phyloP scores from a whole-genome alignment of 2,797 vertebrate genomes.

The Merluccius polli region DNA sequence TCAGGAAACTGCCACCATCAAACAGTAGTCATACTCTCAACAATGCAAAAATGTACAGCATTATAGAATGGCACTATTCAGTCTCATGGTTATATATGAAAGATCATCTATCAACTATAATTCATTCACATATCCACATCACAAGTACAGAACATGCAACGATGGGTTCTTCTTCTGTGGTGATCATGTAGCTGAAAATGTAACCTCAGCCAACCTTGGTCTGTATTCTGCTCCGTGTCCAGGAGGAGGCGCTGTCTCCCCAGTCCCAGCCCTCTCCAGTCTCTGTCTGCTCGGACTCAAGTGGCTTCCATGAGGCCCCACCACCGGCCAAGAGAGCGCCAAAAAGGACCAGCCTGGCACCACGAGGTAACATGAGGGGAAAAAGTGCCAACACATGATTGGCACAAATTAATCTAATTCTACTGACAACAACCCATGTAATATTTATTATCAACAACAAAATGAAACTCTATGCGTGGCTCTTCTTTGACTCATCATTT shows the following conservation, averaged over 20 bases:
- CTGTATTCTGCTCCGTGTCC: conserved; percentile 25
- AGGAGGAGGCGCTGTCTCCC: conserved; percentile 85
- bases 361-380: conserved; percentile 58
- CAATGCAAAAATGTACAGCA: not conserved
- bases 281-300: conserved; percentile 83
- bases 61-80: too few species aligned
- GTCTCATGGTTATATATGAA: too few species aligned
- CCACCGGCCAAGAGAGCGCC: conserved; percentile 58
- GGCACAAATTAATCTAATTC: not conserved
- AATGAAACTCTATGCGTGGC: not conserved
- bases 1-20: not conserved
- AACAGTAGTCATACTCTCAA: not conserved
- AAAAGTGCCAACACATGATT: not conserved
- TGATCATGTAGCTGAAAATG: not conserved
- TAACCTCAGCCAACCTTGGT: not conserved
- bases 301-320: conserved; percentile 64
- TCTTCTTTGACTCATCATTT: not conserved
- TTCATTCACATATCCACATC: not conserved
- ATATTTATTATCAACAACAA: not conserved
- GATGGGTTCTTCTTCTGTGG: not conserved
- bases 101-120: not conserved
- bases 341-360: conserved; percentile 55
- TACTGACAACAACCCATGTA: not conserved
- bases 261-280: conserved; percentile 77
- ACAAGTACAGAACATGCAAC: not conserved